Base-by-base conservation (phyloP, 2,797 vertebrate genomes). In the Lepus oiostolus region DNA sequence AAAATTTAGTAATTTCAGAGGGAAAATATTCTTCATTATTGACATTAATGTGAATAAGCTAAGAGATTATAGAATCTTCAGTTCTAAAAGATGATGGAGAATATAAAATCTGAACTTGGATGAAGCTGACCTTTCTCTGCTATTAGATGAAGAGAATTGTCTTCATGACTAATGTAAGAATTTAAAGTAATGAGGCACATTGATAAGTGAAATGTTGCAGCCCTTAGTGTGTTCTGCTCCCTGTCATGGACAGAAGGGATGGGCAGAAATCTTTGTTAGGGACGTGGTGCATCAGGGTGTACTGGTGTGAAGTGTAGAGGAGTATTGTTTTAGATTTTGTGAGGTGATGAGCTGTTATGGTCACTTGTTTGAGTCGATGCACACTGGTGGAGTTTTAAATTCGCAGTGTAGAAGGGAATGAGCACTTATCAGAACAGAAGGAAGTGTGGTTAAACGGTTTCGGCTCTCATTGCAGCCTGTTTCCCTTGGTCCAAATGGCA, bases 391-490 rank as follows among this genome's bases (percentile, higher is more conserved):
- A 81, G 88, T 96, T 97, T 96, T 96, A 95, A 88, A 93, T 97
- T 97, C 4, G 86, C 90, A 93, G 32, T 83, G 86, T 95, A 32
- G 95, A 97, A 97, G 58, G 95, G 96, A 98, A 97, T 97, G 72
- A 96, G 30, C 80, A 91, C 82, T 98, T 98, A 98, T 98, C 97
- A 98, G 98, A 97, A 98, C 98, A 98, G 98, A 98, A 99, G 99
- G 99, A 99, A 99, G 99, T 98, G 96, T 99, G 99, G 99, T 99
- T 98, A 98, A 99, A 98, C 98, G 97, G 98, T 99, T 99, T 99
- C 98, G 98, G 97, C 93, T 97, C 50, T 96, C 96, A 96, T 96
- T 96, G 98, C 98, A 98, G 97, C 98, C 99, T 98, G 98, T 98
- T 98, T 98, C 98, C 97, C 97, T 98, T 98, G 80, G 98, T 96